A percentile compares a stretch with the other conserved stretches of the same genome.
phyloP scores from a whole-genome alignment of 2,797 vertebrate genomes.

The Artibeus lituratus region DNA sequence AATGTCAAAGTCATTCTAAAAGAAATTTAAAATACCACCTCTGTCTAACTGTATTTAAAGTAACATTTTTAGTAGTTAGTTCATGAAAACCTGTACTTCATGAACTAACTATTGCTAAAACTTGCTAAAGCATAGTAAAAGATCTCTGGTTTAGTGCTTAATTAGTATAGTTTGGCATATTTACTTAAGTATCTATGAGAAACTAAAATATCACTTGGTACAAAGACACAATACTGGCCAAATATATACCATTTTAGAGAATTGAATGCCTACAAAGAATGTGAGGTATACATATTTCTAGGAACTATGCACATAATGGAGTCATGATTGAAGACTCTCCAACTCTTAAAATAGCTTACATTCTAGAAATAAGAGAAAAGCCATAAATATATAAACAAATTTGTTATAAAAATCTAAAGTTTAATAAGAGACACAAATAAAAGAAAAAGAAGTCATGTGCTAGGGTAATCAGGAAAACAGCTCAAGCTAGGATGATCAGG shows the following conservation, averaged over 20 bases:
- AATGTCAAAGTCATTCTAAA: background rate
- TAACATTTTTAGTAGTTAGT: background rate
- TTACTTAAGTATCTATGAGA: background rate
- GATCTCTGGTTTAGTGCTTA: background rate
- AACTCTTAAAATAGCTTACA: background rate
- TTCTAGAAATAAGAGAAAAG: background rate
- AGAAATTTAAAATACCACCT: background rate
- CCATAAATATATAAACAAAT: background rate
- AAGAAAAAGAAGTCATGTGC: background rate
- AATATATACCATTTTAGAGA: background rate
- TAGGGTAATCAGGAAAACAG: background rate
- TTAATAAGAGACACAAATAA: background rate
- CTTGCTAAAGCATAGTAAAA: background rate
- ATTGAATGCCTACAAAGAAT: background rate
- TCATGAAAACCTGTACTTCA: background rate
- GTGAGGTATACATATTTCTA: background rate
- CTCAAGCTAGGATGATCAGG: background rate
- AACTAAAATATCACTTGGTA: background rate
- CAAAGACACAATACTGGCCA: background rate
- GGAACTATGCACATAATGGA: background rate
- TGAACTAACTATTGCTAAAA: background rate
- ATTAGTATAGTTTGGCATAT: background rate
- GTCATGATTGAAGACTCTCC: background rate
- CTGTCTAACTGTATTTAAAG: background rate
- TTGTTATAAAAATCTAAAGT: background rate